Evolutionary conservation across 2,888 invertebrate species (phyloP).

Genomic region (Sesamia inferens): DNA sequence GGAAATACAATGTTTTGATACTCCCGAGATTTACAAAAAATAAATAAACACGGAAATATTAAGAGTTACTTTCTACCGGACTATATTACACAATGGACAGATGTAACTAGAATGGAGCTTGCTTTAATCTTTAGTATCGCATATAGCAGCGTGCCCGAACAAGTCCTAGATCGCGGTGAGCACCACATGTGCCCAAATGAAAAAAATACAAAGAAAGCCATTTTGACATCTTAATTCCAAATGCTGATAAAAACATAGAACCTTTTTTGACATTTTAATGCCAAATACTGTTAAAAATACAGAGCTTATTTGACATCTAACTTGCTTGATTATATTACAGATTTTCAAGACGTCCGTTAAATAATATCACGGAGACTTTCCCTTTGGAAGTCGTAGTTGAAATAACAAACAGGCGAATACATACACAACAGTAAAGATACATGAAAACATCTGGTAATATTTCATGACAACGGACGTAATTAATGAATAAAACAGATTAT

Average conservation of each 20-base stretch:
- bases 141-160: neutral
- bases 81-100: neutral
- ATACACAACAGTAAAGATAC: neutral
- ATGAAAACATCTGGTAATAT: slow-evolving; percentile 23
- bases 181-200: neutral
- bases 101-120: neutral
- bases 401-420: neutral
- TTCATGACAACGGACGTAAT: slow-evolving; percentile 8
- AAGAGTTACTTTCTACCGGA: neutral
- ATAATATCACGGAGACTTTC: neutral
- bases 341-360: neutral
- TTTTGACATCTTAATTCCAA: neutral
- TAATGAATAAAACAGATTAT: slow-evolving; percentile 37
- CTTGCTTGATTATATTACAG: neutral
- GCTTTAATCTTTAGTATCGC: neutral
- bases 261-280: too few species aligned
- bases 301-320: too few species aligned
- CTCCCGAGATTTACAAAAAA: too few species aligned
- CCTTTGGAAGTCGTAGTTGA: neutral
- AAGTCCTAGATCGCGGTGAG: neutral
- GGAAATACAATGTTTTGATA: neutral
- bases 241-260: neutral
- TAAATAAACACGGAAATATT: too few species aligned
- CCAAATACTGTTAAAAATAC: too few species aligned
- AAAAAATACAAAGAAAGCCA: neutral